Evolutionary conservation across 2,797 vertebrate genomes (phyloP).

Genomic region (Capromys pilorides): DNA sequence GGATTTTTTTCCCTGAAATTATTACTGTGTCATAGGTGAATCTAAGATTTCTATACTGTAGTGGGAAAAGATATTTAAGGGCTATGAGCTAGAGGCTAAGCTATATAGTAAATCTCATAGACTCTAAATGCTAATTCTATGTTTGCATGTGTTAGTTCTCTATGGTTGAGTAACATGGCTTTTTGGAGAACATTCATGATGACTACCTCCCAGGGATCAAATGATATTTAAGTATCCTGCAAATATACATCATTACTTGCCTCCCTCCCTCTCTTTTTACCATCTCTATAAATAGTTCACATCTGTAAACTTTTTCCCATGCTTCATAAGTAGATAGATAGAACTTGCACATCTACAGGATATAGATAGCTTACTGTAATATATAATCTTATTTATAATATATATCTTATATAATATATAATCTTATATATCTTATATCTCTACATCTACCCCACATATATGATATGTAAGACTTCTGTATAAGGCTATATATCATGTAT

Average conservation of each 20-base stretch:
- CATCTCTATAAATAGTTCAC: background rate
- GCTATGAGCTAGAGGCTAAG: background rate
- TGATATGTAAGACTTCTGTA: no score
- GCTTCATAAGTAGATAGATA: background rate
- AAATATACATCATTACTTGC: background rate
- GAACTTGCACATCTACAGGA: no score
- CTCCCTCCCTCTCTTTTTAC: background rate
- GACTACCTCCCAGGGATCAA: background rate
- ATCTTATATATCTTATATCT: no score
- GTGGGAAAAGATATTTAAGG: background rate
- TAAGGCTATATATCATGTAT: no score
- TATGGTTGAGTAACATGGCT: background rate
- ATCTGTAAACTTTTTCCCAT: background rate
- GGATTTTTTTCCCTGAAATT: background rate
- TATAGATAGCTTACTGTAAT: no score
- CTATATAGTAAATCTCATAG: background rate
- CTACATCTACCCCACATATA: no score
- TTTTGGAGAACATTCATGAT: background rate
- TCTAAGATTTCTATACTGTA: background rate
- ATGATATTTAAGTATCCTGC: background rate
- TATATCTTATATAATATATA: no score
- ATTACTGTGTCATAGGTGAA: background rate
- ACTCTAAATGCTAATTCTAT: background rate
- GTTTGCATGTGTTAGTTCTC: background rate
- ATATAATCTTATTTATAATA: no score